Evolutionary conservation across 2,113 vertebrate genomes (phyloP), one percentile per base, ranked within the genome.

Genomic region (Phycodurus eques): DNA sequence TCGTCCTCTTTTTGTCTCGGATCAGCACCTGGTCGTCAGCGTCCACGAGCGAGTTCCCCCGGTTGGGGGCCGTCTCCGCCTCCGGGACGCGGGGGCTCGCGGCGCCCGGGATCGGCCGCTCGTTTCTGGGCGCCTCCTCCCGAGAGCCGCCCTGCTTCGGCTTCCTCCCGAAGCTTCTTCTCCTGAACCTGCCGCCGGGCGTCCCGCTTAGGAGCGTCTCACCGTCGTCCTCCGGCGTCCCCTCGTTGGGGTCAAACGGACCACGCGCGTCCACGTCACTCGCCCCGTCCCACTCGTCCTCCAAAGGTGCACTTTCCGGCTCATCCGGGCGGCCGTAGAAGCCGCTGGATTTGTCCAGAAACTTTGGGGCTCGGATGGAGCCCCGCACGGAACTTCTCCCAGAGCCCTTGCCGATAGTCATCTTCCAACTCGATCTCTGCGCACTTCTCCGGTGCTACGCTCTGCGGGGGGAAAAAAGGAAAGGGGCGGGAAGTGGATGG

Each of bases 291-390:
- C 68, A 74, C 5, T 22, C 53, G 76, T 14, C 65, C 78, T 62
- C 44, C 57, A 5, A 60, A 2, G 0, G 27, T 1, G 43, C n/a
- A 0, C 43, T 20, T 65, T 87, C 89, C 0, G 83, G 85, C 70
- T 94, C 92, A 3, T 93, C 90, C 1, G 93, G 87, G 62, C 91
- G 92, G 14, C 90, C 83, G 10, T 94, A 94, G 75, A 93, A 91
- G 33, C 93, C 93, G 0, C 64, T 80, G 61, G 90, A 75, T 67
- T 85, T 88, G 80, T 93, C 93, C 54, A 94, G 79, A 68, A 91
- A 93, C 81, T 92, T 90, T 20, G 92, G 91, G 5, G 90, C 78
- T 54, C 86, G 77, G 71, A 85, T 65, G 79, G 90, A 91, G 80
- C 86, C 74, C 72, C 91, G 81, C 27, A 71, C 70, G 0, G 85